phyloP scores from a whole-genome alignment of 1,140 invertebrate genomes.

The Calliphora vicina region DNA sequence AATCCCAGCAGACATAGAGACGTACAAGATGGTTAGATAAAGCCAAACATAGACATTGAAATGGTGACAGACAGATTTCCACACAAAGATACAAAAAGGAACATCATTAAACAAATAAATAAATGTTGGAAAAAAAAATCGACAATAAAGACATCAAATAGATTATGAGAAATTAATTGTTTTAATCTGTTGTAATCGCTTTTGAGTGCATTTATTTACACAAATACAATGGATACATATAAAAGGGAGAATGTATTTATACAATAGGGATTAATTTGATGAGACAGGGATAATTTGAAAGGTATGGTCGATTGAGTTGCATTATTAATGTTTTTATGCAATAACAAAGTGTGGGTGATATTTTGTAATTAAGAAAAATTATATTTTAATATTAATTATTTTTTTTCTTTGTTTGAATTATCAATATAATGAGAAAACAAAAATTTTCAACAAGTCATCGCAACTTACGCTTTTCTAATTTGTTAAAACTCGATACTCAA shows the following conservation, averaged over 20 bases:
- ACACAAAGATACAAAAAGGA: neutral
- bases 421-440: too few species aligned
- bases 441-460: too few species aligned
- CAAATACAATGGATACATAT: neutral
- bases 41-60: neutral
- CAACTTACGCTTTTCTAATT: too few species aligned
- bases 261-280: neutral
- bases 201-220: neutral
- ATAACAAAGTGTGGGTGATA: too few species aligned
- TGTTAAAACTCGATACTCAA: too few species aligned
- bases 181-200: slow-evolving; percentile 1
- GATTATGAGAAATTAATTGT: slow-evolving; percentile 11
- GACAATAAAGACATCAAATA: neutral
- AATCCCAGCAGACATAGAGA: neutral
- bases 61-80: neutral
- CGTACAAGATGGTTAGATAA: neutral
- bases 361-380: too few species aligned
- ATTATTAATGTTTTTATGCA: too few species aligned
- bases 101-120: neutral
- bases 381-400: too few species aligned
- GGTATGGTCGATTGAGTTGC: too few species aligned
- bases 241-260: neutral
- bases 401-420: too few species aligned
- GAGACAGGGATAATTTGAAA: too few species aligned
- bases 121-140: neutral